Base-by-base conservation (phyloP, 1,140 invertebrate species). In the Eubasilissa regina region DNA sequence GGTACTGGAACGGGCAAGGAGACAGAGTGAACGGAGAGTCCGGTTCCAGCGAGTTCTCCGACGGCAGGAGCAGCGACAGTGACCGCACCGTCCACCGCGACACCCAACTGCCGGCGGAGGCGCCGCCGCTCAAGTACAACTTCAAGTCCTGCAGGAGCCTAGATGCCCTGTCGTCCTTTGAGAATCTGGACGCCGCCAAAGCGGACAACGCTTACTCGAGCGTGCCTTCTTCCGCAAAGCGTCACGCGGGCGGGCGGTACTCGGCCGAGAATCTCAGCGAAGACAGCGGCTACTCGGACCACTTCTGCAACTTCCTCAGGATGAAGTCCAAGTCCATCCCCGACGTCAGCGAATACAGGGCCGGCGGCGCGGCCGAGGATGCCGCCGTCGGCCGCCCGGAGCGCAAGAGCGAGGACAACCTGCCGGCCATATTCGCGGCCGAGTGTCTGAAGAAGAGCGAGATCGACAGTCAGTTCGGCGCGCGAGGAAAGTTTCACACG, bases 231-330 rank as follows among this genome's bases (percentile, higher is more conserved):
- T 12, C 84, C 53, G 35, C 79, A 19, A 79, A 78, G 43, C 80
- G 80, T 15, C 64, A 79, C 3, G 60, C 84, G 48, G 84, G 86
- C 76, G 89, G 90, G 13, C 91, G 91, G 80, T 91, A 91, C 82
- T 94, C 93, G 35, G 90, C 90, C 1, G 93, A 94, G 84, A 94
- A 94, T 89, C 86, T 94, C 51, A 94, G 93, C 82, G 93, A 94
- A 84, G 93, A 94, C 86, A 94, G 93, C 79, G 93, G 94, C 17
- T 94, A 94, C 86, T 92, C 93, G 77, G 92, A 93, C 82, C 90
- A 91, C 76, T 87, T 90, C 64, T 86, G 84, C 70, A 84, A 84
- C 56, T 84, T 86, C 81, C 79, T 86, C 21, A 85, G 85, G 35
- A 83, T 83, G 64, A 89, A 89, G 83, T 87, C 86, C 55, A 87